Base-by-base conservation (phyloP, 2,113 vertebrate genomes). In the Neopipo cinnamomea region DNA sequence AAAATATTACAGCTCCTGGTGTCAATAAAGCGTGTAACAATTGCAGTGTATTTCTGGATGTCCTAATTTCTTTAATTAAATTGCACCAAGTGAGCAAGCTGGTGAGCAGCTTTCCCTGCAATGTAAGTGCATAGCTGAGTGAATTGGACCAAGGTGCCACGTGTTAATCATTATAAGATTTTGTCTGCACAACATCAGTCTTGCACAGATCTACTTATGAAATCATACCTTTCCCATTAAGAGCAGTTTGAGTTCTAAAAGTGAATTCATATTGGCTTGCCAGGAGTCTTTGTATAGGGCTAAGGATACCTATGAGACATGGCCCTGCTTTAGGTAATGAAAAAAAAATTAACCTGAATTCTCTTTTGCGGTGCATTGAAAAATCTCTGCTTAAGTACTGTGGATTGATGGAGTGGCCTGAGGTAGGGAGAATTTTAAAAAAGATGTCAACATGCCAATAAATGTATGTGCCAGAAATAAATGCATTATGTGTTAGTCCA, bases 191-290 rank as follows among this genome's bases (percentile, higher is more conserved):
- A 96, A 53, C 91, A 96, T 94, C 95, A 93, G 91, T 81, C 92
- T 94, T 92, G 68, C 85, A 87, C 74, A 80, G 83, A 93, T 87
- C 90, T 91, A 71, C 74, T 97, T 96, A 93, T 89, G 92, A 91
- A 97, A 91, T 95, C 96, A 96, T 96, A 91, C 92, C 76, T 96
- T 95, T 96, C 91, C 83, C 70, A 94, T 97, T 97, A 96, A 92
- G 68, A 68, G 68, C 76, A 90, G 83, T 84, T 96, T 72, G 95
- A 81, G 61, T 84, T 94, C 92, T 91, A 74, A 86, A 92, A 92
- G 82, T 19, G 59, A 94, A 71, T 93, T 96, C 82, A 84, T 52
- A 89, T 72, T 91, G 86, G 44, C 86, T 97, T 94, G 76, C 91
- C 76, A 56, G 5, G 56, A 91, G 28, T 39, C 28, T 81, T 81